Evolutionary conservation across 2,888 invertebrate species (phyloP).

Genomic region (Spilosoma lubricipeda): DNA sequence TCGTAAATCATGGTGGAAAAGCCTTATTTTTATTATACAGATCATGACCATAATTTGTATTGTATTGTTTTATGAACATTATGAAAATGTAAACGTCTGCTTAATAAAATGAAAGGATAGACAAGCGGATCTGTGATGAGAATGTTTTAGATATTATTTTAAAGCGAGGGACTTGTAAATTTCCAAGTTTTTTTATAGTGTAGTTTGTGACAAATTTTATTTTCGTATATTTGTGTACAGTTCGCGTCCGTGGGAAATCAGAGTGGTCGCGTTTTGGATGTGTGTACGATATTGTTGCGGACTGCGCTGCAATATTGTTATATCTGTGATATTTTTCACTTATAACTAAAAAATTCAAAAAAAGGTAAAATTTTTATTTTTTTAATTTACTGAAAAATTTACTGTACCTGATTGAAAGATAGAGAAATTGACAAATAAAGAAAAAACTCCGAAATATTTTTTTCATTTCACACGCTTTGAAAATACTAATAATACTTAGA

Average conservation of each 20-base stretch:
- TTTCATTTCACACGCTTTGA: conserved; percentile 33
- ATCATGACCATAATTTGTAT: conserved; percentile 67
- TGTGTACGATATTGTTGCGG: conserved; percentile 65
- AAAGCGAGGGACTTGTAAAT: conserved; percentile 72
- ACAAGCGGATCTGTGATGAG: conserved; percentile 38
- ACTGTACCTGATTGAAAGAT: conserved; percentile 72
- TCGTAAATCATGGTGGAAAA: conserved; percentile 72
- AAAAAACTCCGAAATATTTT: conserved; percentile 60
- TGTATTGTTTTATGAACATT: conserved; percentile 63
- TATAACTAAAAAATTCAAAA: conserved; percentile 68
- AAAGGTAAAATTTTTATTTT: conserved; percentile 74
- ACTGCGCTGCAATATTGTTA: conserved; percentile 59
- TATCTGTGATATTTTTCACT: conserved; percentile 77
- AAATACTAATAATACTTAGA: too few species aligned
- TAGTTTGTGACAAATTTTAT: conserved; percentile 77
- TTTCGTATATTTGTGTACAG: conserved; percentile 78
- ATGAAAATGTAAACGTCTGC: conserved; percentile 28
- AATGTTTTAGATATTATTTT: conserved; percentile 69
- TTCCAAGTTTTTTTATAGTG: conserved; percentile 74
- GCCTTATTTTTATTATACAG: conserved; percentile 69
- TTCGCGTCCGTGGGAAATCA: conserved; percentile 72
- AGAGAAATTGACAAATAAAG: conserved; percentile 81
- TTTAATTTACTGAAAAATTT: conserved; percentile 76
- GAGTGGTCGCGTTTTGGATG: conserved; percentile 75
- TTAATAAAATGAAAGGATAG: conserved; percentile 25